phyloP scores from a whole-genome alignment of 2,113 vertebrate species.

The Sitta europaea region DNA sequence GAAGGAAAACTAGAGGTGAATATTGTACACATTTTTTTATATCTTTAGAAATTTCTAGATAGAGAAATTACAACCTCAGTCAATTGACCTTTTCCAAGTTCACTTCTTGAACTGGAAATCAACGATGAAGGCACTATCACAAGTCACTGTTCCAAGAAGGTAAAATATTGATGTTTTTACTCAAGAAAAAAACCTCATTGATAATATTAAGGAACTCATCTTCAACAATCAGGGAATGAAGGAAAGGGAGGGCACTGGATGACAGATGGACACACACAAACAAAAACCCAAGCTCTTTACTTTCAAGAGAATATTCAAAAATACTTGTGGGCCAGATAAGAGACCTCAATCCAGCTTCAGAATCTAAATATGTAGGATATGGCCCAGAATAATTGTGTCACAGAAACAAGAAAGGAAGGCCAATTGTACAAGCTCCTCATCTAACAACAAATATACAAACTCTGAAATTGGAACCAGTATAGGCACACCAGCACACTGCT shows the following conservation, averaged over 20 bases:
- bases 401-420: background rate
- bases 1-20: background rate
- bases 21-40: fast-evolving
- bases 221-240: background rate
- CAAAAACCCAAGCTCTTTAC: background rate
- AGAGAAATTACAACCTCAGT: background rate
- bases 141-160: background rate
- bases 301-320: background rate
- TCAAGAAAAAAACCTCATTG: background rate
- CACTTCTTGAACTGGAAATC: background rate
- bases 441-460: background rate
- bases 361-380: background rate
- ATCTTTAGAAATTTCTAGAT: background rate
- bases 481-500: background rate
- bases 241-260: background rate
- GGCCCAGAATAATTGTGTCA: background rate
- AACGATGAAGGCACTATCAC: background rate
- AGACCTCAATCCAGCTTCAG: background rate
- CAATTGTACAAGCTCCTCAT: background rate
- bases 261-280: background rate
- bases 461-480: background rate
- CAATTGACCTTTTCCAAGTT: background rate
- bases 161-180: background rate
- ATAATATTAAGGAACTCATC: background rate
- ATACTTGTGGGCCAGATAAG: background rate